Percentiles rank a stretch among this genome's conserved stretches.
phyloP scores from a whole-genome alignment of 1,140 invertebrate species.

The Lasioglossum albipes region DNA sequence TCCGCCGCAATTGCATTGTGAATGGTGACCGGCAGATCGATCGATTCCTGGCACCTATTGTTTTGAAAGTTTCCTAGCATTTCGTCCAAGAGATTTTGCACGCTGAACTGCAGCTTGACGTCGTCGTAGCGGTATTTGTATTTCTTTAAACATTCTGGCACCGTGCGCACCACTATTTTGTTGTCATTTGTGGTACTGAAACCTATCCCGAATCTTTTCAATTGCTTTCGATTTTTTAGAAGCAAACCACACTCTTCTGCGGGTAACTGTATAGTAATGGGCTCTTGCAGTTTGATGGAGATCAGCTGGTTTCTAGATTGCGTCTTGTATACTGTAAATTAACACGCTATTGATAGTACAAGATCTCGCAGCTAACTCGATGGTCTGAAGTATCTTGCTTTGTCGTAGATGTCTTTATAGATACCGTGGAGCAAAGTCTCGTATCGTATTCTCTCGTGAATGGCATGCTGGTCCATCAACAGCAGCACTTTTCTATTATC shows the following conservation, averaged over 20 bases:
- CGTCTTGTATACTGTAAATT: conserved; percentile 69
- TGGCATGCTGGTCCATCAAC: conserved; percentile 78
- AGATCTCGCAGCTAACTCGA: no score
- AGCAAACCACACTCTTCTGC: conserved; percentile 55
- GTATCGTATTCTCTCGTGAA: conserved; percentile 78
- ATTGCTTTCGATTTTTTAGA: conserved; percentile 48
- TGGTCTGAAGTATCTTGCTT: no score
- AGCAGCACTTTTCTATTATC: conserved; percentile 69
- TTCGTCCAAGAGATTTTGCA: conserved; percentile 69
- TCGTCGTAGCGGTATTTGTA: conserved; percentile 58
- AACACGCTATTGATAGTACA: background rate
- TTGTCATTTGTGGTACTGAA: conserved; percentile 55
- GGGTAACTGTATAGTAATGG: conserved; percentile 67
- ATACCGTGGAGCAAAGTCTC: conserved; percentile 74
- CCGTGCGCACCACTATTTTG: conserved; percentile 60
- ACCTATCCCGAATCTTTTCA: conserved; percentile 70
- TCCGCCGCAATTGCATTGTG: conserved; percentile 75
- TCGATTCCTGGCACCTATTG: conserved; percentile 39
- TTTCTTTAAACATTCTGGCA: conserved; percentile 74
- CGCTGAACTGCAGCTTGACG: conserved; percentile 58
- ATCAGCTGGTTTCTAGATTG: conserved; percentile 62
- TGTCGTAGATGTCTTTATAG: background rate
- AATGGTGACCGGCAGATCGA: conserved; percentile 71
- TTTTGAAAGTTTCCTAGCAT: conserved; percentile 61
- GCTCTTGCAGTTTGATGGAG: conserved; percentile 62